Percentiles rank a stretch among this genome's conserved stretches.
Evolutionary conservation across 2,113 vertebrate species (phyloP).

Genomic region (Heterochromis multidens): DNA sequence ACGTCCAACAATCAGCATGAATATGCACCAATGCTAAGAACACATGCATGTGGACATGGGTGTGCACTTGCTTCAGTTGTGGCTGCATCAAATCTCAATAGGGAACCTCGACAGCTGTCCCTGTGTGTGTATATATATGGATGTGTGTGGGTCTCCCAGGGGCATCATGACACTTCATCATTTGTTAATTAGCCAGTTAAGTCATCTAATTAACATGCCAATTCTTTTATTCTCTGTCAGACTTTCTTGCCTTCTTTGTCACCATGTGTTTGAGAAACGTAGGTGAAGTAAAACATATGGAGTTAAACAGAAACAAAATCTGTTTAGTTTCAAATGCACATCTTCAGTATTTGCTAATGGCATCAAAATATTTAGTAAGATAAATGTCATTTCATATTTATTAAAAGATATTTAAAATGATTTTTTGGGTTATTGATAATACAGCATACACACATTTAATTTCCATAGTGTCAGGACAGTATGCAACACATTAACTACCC

Average conservation of each 20-base stretch:
- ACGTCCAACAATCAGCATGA: neutral
- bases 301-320: neutral
- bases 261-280: neutral
- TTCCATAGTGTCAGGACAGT: neutral
- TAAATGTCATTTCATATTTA: neutral
- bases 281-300: neutral
- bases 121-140: neutral
- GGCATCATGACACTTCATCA: constrained; percentile 63
- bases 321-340: neutral
- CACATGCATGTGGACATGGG: neutral
- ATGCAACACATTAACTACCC: neutral
- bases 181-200: constrained; percentile 66
- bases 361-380: neutral
- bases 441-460: neutral
- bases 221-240: constrained; percentile 42
- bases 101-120: constrained; percentile 48
- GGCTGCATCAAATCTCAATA: constrained; percentile 27
- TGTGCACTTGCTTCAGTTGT: neutral
- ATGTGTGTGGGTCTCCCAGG: constrained; percentile 25
- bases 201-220: constrained; percentile 61
- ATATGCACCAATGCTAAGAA: neutral
- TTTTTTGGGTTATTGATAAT: neutral
- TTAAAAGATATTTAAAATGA: neutral
- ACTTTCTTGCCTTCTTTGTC: constrained; percentile 17
- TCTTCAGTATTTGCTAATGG: neutral